These are phyloP conservation scores for Promerops cafer DNA, from an alignment of 2,113 vertebrate species.

Conservation along the genomic window DNA sequence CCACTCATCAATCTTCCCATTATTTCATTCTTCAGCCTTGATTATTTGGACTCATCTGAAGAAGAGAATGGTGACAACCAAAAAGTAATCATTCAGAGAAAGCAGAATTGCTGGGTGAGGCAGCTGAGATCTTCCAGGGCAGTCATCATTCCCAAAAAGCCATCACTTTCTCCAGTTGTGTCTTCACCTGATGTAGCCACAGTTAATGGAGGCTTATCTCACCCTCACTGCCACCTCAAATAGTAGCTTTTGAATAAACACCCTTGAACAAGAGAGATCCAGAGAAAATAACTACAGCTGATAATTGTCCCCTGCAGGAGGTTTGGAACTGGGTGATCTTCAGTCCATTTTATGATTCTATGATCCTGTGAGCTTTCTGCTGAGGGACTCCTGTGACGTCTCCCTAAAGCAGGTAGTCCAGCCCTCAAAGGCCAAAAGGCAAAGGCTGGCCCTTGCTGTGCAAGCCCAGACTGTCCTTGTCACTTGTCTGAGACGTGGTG, in stretches of 20 bases:
- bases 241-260: not conserved
- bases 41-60: not conserved
- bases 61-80: not conserved
- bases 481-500: fast-evolving
- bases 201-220: not conserved
- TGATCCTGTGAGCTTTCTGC: not conserved
- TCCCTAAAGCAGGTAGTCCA: not conserved
- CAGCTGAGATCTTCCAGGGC: not conserved
- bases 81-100: not conserved
- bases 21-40: not conserved
- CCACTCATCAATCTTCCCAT: fast-evolving
- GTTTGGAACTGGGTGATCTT: not conserved
- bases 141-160: not conserved
- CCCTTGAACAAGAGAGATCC: not conserved
- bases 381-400: not conserved
- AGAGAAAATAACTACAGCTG: not conserved
- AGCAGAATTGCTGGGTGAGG: not conserved
- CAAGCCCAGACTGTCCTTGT: not conserved
- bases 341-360: fast-evolving
- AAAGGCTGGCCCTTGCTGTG: not conserved
- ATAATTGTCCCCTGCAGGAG: not conserved
- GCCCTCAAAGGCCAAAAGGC: not conserved
- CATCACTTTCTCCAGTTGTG: not conserved
- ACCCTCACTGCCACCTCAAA: not conserved
- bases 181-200: not conserved